Conservation (phyloP, 2,113 vertebrate species). For the Cynocephalus volans region DNA sequence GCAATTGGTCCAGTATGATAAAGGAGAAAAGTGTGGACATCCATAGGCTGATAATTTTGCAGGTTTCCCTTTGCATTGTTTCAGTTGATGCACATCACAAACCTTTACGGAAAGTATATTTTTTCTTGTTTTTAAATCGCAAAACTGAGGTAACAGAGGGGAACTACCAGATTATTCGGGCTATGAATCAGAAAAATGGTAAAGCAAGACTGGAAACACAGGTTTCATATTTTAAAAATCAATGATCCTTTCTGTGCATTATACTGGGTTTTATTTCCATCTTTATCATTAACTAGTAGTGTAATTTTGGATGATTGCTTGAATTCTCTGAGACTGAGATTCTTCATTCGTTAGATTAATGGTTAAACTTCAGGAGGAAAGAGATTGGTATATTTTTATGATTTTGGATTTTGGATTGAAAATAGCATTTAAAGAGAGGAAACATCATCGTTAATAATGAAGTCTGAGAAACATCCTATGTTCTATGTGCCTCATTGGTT, state of each 20-base stretch:
- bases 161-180: background rate
- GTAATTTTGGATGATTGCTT: background rate
- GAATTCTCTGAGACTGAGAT: background rate
- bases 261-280: background rate
- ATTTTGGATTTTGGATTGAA: background rate
- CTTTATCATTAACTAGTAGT: background rate
- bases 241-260: background rate
- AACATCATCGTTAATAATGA: background rate
- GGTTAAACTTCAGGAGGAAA: background rate
- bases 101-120: background rate
- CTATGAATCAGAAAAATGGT: background rate
- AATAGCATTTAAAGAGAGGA: background rate
- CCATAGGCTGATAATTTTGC: background rate
- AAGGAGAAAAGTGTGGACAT: background rate
- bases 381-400: background rate
- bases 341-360: background rate
- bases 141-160: background rate
- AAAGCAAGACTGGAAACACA: background rate
- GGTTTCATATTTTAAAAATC: background rate
- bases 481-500: background rate
- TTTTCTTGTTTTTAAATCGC: conserved; percentile 25
- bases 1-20: background rate
- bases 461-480: background rate
- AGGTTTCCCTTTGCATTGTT: background rate
- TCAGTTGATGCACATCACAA: background rate